These are phyloP conservation scores for Apis dorsata DNA, from an alignment of 1,140 invertebrate genomes.

Conservation along the genomic window DNA sequence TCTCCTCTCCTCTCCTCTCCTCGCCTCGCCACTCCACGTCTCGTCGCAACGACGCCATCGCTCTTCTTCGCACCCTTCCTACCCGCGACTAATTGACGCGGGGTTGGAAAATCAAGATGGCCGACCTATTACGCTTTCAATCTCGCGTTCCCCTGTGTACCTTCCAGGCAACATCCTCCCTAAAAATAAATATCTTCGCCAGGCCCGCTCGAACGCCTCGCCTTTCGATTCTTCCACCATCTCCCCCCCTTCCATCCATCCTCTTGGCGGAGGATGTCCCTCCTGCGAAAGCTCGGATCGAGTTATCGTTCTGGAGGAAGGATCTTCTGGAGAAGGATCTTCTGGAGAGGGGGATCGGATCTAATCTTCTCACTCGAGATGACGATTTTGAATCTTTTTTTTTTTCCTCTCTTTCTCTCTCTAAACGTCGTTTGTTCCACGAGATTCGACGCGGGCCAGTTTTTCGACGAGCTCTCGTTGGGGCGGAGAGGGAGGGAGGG, in stretches of 20 bases:
- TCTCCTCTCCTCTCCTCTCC: conserved; percentile 11
- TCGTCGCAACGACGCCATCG: conserved; percentile 71
- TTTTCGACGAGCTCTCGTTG: background rate
- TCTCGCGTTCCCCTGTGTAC: conserved; percentile 64
- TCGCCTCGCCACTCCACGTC: conserved; percentile 32
- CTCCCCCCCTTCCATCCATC: no score
- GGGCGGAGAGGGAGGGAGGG: background rate
- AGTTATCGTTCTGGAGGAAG: no score
- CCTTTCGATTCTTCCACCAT: background rate
- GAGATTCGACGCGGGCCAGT: no score
- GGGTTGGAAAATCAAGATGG: conserved; percentile 77
- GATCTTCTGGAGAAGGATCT: no score
- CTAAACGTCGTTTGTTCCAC: no score
- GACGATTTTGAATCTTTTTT: no score
- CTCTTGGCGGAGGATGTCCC: background rate
- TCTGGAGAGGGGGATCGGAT: no score
- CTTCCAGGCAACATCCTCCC: conserved; percentile 55
- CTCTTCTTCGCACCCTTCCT: conserved; percentile 74
- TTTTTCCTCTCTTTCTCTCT: background rate
- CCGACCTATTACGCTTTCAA: conserved; percentile 78
- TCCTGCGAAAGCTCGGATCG: no score
- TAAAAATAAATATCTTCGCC: conserved; percentile 62
- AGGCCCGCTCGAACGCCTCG: conserved; percentile 37
- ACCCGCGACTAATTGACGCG: conserved; percentile 74
- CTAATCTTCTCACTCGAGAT: no score